Conservation (phyloP, 2,797 vertebrate species). For the Tinamus major region DNA sequence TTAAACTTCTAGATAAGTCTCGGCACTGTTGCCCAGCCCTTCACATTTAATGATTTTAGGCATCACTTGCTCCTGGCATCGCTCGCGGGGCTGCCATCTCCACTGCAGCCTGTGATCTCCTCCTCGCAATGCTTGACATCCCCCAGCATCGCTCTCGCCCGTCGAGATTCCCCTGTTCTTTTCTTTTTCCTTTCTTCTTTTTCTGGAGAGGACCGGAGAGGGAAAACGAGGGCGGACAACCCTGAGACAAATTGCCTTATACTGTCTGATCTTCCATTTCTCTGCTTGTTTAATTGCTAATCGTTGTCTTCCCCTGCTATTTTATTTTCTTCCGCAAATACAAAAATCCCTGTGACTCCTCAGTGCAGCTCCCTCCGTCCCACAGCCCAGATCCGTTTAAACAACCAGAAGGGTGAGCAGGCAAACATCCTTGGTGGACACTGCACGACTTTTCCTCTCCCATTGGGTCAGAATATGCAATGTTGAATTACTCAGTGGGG, state of each 20-base stretch:
- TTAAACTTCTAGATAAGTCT: conserved; percentile 75
- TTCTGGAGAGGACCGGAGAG: background rate
- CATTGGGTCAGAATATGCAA: background rate
- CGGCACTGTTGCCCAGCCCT: conserved; percentile 70
- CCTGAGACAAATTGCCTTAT: conserved; percentile 18
- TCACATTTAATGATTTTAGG: conserved; percentile 77
- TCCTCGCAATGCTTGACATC: conserved; percentile 44
- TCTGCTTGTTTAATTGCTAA: background rate
- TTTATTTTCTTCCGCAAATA: background rate
- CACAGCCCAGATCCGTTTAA: background rate
- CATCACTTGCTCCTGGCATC: conserved; percentile 68
- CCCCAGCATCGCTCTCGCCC: conserved; percentile 38
- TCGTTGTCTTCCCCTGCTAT: background rate
- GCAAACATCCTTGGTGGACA: background rate
- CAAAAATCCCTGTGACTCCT: background rate
- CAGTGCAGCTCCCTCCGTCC: background rate
- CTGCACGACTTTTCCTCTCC: background rate
- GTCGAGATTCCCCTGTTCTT: conserved; percentile 4
- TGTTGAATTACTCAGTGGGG: background rate
- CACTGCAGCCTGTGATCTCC: conserved; percentile 56
- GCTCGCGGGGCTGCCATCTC: conserved; percentile 69
- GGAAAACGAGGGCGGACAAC: conserved; percentile 11
- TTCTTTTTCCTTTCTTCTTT: background rate
- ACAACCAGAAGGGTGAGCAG: background rate
- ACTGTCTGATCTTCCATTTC: conserved; percentile 19